Conservation (phyloP, 2,113 vertebrate genomes). For the Condylura cristata region DNA sequence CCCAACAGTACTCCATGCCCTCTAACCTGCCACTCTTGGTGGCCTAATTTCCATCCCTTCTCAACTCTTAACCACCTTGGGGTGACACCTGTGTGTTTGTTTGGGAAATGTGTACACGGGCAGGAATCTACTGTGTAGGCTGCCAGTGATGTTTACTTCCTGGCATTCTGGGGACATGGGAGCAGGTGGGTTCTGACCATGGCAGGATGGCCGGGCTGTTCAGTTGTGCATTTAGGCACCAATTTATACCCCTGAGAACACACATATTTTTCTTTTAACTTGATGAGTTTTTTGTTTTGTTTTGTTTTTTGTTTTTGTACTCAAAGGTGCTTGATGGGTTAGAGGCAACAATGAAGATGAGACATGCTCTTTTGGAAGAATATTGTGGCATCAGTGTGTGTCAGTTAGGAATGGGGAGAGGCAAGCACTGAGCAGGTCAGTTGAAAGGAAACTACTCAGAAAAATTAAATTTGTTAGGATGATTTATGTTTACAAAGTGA, state of each 20-base stretch:
- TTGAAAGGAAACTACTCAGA: not conserved
- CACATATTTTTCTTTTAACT: not conserved
- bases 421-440: not conserved
- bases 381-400: not conserved
- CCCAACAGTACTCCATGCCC: not conserved
- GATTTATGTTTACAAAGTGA: not conserved
- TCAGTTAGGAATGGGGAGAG: not conserved
- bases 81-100: not conserved
- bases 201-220: not conserved
- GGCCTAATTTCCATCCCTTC: not conserved
- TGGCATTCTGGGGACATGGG: not conserved
- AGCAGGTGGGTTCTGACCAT: not conserved
- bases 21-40: not conserved
- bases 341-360: not conserved
- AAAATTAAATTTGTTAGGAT: constrained; percentile 3
- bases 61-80: not conserved
- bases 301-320: not conserved
- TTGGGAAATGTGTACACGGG: not conserved
- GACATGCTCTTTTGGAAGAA: not conserved
- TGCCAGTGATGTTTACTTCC: not conserved
- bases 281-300: not conserved
- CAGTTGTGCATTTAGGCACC: not conserved
- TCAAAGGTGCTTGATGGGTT: not conserved
- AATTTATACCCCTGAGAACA: not conserved
- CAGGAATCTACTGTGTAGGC: not conserved